These are phyloP conservation scores for Anniella stebbinsi DNA, from an alignment of 2,797 vertebrate genomes.

Conservation along the genomic window DNA sequence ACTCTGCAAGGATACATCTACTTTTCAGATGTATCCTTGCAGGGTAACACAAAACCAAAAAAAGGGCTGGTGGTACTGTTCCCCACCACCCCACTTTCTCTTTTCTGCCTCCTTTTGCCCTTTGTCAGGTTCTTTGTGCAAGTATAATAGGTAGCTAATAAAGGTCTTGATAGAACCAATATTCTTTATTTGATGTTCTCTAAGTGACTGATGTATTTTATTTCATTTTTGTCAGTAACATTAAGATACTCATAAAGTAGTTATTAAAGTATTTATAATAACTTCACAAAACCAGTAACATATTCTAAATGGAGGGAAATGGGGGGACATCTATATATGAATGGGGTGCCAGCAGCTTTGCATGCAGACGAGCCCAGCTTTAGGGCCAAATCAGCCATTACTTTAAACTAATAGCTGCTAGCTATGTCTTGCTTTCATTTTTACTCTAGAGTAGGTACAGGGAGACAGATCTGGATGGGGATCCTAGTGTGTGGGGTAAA, in stretches of 20 bases:
- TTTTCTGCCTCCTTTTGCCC: background rate
- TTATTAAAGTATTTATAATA: conserved; percentile 10
- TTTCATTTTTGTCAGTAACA: background rate
- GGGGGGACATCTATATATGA: background rate
- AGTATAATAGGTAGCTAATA: background rate
- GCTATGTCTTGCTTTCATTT: no score
- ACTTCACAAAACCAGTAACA: background rate
- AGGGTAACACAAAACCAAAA: no score
- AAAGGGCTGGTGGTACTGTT: no score
- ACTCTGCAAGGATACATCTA: background rate
- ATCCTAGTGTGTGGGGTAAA: no score
- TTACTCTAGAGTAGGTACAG: no score
- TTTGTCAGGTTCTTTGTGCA: background rate
- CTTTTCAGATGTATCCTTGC: no score
- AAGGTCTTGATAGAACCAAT: background rate
- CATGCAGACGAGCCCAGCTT: no score
- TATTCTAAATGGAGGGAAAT: background rate
- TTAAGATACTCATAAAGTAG: background rate
- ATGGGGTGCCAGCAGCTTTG: background rate
- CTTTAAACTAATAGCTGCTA: no score
- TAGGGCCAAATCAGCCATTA: background rate
- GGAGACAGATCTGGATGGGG: no score
- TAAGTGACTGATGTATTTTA: background rate
- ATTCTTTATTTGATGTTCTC: conserved; percentile 10
- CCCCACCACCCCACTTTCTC: background rate